These are phyloP conservation scores for Tachina grossa DNA, from an alignment of 2,888 invertebrate genomes.

Conservation along the genomic window DNA sequence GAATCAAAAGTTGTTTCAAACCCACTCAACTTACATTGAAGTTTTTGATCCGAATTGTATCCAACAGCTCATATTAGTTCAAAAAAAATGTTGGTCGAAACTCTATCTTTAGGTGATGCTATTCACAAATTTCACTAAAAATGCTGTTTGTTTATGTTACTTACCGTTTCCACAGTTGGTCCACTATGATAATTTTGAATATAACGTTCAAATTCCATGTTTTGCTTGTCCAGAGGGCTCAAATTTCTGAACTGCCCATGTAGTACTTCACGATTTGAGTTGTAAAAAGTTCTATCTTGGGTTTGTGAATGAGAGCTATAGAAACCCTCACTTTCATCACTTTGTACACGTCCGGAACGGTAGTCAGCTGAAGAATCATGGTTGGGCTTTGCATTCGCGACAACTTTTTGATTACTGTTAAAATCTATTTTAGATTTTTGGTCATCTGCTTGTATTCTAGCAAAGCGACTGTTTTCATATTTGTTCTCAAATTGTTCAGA, in stretches of 20 bases:
- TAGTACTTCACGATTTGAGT: slow-evolving; percentile 61
- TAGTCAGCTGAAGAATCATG: slow-evolving; percentile 23
- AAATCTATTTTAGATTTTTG: slow-evolving; percentile 29
- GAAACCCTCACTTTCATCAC: slow-evolving; percentile 41
- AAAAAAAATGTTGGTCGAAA: too few relatives aligned
- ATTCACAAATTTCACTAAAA: not conserved
- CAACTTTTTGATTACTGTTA: slow-evolving; percentile 33
- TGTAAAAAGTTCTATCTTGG: slow-evolving; percentile 34
- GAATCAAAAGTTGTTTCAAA: too few relatives aligned
- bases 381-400: slow-evolving; percentile 12
- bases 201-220: slow-evolving; percentile 81
- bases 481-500: slow-evolving; percentile 26
- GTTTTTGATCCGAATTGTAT: too few relatives aligned
- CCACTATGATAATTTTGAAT: slow-evolving; percentile 80
- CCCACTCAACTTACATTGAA: too few relatives aligned
- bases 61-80: too few relatives aligned
- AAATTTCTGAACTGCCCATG: slow-evolving; percentile 76
- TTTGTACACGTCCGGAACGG: slow-evolving; percentile 64
- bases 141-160: slow-evolving; percentile 27
- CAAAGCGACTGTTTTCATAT: slow-evolving; percentile 73
- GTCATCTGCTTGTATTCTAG: slow-evolving; percentile 63
- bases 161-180: slow-evolving; percentile 81
- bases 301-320: slow-evolving; percentile 21
- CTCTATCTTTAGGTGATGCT: too few relatives aligned
- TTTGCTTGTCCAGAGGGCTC: slow-evolving; percentile 77